phyloP scores from a whole-genome alignment of 2,113 vertebrate species.

The Tichodroma muraria region DNA sequence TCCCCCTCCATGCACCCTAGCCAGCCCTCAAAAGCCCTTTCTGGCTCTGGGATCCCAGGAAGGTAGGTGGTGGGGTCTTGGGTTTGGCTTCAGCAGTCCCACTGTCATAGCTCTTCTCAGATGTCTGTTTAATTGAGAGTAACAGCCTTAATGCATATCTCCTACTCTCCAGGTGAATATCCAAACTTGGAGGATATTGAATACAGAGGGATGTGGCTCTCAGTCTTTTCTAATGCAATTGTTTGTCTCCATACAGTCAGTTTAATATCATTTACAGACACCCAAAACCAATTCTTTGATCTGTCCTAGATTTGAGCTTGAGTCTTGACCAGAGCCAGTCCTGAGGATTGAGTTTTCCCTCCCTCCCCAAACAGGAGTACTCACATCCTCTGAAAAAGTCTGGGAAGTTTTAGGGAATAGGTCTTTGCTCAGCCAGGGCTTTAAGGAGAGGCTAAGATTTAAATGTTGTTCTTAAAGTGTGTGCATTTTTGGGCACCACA shows the following conservation, averaged over 20 bases:
- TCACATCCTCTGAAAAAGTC: neutral
- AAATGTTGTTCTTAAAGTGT: neutral
- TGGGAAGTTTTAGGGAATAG: neutral
- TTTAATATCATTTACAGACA: neutral
- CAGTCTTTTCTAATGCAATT: neutral
- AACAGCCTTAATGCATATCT: neutral
- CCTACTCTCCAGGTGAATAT: neutral
- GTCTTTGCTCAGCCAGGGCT: neutral
- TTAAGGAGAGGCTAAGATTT: neutral
- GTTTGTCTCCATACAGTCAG: neutral
- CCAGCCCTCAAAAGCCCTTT: neutral
- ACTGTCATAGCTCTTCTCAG: neutral
- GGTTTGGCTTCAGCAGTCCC: neutral
- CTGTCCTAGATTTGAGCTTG: neutral
- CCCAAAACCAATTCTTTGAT: neutral
- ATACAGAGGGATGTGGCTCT: neutral
- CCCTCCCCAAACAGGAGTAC: neutral
- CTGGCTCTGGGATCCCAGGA: neutral
- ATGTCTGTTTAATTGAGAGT: neutral
- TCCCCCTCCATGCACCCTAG: neutral
- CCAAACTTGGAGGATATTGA: neutral
- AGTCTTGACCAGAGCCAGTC: neutral
- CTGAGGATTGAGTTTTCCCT: neutral
- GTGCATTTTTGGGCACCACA: neutral
- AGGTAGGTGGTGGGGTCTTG: neutral